Conservation (phyloP, 2,797 vertebrate species). For the Gymnopithys bicolor region DNA sequence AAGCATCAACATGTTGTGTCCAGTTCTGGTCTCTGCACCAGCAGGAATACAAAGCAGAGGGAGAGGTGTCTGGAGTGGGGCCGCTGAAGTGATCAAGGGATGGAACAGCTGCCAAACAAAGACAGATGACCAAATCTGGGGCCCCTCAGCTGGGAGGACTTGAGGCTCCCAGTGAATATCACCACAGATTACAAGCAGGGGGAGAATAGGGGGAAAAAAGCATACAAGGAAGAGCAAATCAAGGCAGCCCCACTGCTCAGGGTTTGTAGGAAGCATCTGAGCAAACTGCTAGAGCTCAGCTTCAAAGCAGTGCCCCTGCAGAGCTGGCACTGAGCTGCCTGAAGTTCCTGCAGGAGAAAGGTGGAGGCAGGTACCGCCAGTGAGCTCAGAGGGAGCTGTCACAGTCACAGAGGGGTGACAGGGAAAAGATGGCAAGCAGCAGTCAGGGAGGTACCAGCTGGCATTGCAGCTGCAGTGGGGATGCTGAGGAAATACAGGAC, state of each 20-base stretch:
- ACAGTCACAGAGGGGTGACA: background rate
- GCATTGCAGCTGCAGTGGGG: fast-evolving
- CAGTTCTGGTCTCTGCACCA: background rate
- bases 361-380: background rate
- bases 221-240: background rate
- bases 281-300: background rate
- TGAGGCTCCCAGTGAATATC: background rate
- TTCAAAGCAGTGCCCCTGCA: background rate
- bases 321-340: background rate
- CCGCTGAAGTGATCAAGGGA: background rate
- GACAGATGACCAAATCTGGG: background rate
- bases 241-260: background rate
- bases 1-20: background rate
- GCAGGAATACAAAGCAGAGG: background rate
- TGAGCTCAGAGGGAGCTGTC: background rate
- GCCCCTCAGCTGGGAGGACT: background rate
- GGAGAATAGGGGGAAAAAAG: fast-evolving
- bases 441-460: background rate
- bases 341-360: background rate
- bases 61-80: background rate
- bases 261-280: background rate
- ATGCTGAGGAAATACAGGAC: background rate
- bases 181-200: background rate
- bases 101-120: background rate
- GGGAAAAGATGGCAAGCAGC: background rate